Conservation (phyloP, 2,113 vertebrate species). For the Ivindomyrus marchei region DNA sequence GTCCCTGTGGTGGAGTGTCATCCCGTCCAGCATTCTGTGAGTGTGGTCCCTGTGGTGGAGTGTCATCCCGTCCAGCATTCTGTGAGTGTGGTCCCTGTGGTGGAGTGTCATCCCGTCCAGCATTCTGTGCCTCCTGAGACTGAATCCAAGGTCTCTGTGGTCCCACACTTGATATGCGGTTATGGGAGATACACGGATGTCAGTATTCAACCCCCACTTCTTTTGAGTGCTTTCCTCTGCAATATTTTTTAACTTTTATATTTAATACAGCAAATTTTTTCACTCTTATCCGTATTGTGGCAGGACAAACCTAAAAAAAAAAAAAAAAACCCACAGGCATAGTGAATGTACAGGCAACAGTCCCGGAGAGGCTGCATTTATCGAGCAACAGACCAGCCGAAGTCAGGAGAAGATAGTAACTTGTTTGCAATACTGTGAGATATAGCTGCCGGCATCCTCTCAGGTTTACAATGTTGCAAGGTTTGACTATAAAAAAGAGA, state of each 20-base stretch:
- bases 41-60: neutral
- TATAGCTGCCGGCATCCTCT: neutral
- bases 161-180: neutral
- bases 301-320: neutral
- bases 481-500: neutral
- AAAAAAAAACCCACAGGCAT: neutral
- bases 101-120: neutral
- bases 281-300: neutral
- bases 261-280: neutral
- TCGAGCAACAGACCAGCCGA: neutral
- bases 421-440: neutral
- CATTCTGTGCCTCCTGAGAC: neutral
- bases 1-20: neutral
- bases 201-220: neutral
- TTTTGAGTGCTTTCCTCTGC: neutral
- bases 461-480: neutral
- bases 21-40: neutral
- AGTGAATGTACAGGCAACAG: neutral
- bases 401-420: neutral
- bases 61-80: neutral
- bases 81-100: neutral
- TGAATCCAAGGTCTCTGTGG: neutral
- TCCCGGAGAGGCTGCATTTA: neutral
- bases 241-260: neutral
- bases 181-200: neutral